Conservation (phyloP, 2,797 vertebrate genomes). For the Cossypha caffra region DNA sequence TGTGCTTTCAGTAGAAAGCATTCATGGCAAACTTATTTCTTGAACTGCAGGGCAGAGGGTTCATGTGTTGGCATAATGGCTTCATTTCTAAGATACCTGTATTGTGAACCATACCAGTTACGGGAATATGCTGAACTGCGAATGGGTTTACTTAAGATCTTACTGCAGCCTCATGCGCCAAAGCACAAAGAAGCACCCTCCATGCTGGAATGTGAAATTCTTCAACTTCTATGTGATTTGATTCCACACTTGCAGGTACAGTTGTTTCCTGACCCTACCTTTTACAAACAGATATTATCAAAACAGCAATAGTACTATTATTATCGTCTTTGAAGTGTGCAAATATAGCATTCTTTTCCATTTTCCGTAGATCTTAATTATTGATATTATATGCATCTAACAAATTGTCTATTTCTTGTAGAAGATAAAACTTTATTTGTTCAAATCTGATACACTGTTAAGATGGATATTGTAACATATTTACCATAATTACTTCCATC, state of each 20-base stretch:
- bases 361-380: background rate
- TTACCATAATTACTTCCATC: background rate
- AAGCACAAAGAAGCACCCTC: conserved; percentile 48
- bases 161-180: conserved; percentile 73
- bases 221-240: conserved; percentile 83
- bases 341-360: background rate
- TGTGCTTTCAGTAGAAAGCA: background rate
- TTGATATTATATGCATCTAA: background rate
- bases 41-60: conserved; percentile 77
- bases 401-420: background rate
- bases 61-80: conserved; percentile 83
- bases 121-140: conserved; percentile 85
- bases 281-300: background rate
- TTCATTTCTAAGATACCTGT: conserved; percentile 90
- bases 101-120: conserved; percentile 87
- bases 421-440: background rate
- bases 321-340: background rate
- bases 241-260: conserved; percentile 88
- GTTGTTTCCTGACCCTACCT: background rate
- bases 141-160: conserved; percentile 82
- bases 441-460: background rate
- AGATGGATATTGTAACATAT: background rate
- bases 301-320: background rate
- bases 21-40: background rate
- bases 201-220: conserved; percentile 69